These are phyloP conservation scores for Chironomus tepperi DNA, from an alignment of 1,140 invertebrate species.

Conservation along the genomic window DNA sequence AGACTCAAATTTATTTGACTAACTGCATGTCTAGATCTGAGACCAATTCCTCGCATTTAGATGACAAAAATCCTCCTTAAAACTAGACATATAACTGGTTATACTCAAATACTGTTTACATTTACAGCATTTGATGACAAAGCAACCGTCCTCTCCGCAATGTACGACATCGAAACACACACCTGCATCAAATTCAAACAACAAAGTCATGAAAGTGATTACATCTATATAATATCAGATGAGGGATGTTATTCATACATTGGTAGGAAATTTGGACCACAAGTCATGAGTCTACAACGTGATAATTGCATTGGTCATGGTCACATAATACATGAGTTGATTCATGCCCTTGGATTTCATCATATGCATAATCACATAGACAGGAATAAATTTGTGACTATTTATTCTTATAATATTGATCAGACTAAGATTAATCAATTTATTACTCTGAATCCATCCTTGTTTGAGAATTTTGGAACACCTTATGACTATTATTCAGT, in stretches of 20 bases:
- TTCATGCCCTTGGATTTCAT: constrained; percentile 75
- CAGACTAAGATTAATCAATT: constrained; percentile 58
- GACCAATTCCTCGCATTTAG: no score
- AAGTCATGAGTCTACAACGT: constrained; percentile 59
- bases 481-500: constrained; percentile 71
- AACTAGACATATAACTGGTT: no score
- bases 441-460: constrained; percentile 49
- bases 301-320: constrained; percentile 64
- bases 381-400: constrained; percentile 61
- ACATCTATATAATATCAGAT: constrained; percentile 50
- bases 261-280: constrained; percentile 51
- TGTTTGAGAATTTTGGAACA: constrained; percentile 50
- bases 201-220: constrained; percentile 26
- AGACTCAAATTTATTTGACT: no score
- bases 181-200: not conserved
- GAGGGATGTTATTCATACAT: constrained; percentile 75
- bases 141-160: not conserved
- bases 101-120: no score
- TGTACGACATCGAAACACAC: not conserved
- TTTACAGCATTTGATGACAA: not conserved
- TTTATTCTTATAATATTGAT: constrained; percentile 64
- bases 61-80: no score
- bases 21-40: no score
- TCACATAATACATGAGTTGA: constrained; percentile 70
- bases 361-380: constrained; percentile 79